Evolutionary conservation across 2,797 vertebrate species (phyloP), one percentile per base, ranked within the genome.

Genomic region (Argentina silus): DNA sequence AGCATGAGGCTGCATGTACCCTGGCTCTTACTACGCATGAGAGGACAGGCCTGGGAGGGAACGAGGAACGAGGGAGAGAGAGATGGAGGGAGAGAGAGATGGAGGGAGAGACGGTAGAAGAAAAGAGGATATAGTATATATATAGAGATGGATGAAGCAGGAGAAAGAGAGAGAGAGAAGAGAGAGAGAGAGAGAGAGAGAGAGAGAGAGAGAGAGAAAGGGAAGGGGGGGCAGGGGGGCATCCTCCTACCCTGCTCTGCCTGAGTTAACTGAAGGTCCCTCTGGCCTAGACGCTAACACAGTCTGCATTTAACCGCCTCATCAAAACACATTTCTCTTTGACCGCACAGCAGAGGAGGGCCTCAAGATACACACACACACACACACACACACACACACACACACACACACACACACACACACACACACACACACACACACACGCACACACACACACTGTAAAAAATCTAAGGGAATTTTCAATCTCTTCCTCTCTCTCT

Each of bases 291-390:
- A 87, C 80, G 76, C 79, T 86, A 81, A 81, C 73, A 70, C 76
- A 69, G 77, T 81, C 76, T 77, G 73, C 77, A 81, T 84, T 82
- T 84, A 84, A 85, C 83, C 66, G 78, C 85, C 81, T 89, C 83
- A 89, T 91, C 83, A 80, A 78, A 84, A 86, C 78, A 87, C 83
- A 86, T 89, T 88, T 88, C 81, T 70, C 66, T 87, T 73, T 82
- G 83, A 89, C 80, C 82, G 48, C 78, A 85, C 78, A 82, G 75
- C 75, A 75, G 77, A 68, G 73, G 79, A 88, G 80, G 76, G 85
- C 83, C 79, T 75, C 78, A 86, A 66, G 64, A 27, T 19, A 53
- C 14, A 17, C 42, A 19, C 14, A 63, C 36, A 44, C 36, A 62
- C 73, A 73, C 67, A 75, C 43, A 77, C 64, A 19, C 65, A 67